Percentiles rank a stretch among this genome's conserved stretches.
These are phyloP conservation scores for Dolichomitus sp. DNA, from an alignment of 2,888 invertebrate species.

Conservation along the genomic window DNA sequence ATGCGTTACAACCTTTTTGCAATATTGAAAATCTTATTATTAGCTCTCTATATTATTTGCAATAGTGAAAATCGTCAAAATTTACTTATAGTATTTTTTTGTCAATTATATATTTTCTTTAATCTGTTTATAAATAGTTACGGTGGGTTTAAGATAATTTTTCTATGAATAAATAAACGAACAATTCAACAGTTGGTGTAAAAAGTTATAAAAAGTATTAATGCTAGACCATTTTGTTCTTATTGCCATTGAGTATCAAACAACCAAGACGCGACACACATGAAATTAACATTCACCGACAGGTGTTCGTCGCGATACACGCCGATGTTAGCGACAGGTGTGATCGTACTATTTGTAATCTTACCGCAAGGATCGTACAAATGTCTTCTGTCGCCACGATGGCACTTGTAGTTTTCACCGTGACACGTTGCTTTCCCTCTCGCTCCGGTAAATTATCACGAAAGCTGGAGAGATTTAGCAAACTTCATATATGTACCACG, in stretches of 20 bases:
- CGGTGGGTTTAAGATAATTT: no score
- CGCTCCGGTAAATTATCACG: slow-evolving; percentile 70
- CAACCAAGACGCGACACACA: slow-evolving; percentile 22
- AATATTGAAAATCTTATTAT: no score
- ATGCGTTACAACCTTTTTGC: no score
- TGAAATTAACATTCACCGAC: slow-evolving; percentile 35
- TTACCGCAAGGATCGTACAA: slow-evolving; percentile 46
- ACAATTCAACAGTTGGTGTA: neutral
- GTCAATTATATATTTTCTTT: no score
- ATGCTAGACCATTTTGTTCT: slow-evolving; percentile 13
- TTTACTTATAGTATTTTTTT: no score
- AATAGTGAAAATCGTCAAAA: no score
- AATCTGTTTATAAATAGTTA: no score
- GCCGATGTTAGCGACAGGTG: slow-evolving; percentile 49
- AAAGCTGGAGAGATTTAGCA: slow-evolving; percentile 70
- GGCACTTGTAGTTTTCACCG: slow-evolving; percentile 71
- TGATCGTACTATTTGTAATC: slow-evolving; percentile 27
- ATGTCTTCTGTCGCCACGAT: slow-evolving; percentile 2
- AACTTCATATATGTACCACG: slow-evolving; percentile 38
- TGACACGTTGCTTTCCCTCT: slow-evolving; percentile 75
- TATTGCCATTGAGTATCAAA: slow-evolving; percentile 8
- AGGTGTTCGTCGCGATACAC: slow-evolving; percentile 36
- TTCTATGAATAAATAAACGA: no score
- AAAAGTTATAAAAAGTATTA: neutral
- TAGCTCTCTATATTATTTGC: no score